Conservation (phyloP, 2,113 vertebrate species). For the Cathartes aura region DNA sequence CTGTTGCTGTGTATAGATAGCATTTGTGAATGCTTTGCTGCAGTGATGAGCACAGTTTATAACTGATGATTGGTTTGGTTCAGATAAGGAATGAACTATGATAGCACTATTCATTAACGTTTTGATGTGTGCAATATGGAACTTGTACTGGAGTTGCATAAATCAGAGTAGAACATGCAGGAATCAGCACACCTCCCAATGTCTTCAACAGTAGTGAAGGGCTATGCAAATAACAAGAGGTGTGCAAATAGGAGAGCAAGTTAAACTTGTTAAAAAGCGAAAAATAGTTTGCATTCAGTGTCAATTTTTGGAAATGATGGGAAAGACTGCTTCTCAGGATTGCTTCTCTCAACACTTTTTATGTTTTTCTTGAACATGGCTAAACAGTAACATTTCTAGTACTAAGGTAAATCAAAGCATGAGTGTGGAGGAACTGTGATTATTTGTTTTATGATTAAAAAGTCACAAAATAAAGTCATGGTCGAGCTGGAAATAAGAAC, state of each 20-base stretch:
- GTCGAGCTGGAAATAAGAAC: background rate
- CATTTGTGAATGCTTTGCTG: background rate
- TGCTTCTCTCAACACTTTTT: background rate
- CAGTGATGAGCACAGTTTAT: background rate
- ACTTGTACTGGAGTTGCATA: background rate
- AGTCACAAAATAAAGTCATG: background rate
- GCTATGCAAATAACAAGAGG: background rate
- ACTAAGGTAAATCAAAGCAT: background rate
- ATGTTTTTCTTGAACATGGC: background rate
- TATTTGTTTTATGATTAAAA: background rate
- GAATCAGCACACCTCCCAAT: background rate
- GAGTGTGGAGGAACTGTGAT: background rate
- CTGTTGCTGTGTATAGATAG: background rate
- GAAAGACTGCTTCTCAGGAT: background rate
- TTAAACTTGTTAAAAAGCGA: background rate
- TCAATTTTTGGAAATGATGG: background rate
- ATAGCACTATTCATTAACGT: background rate
- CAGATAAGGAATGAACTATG: background rate
- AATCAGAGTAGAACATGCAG: background rate
- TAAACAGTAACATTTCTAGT: background rate
- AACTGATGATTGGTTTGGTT: background rate
- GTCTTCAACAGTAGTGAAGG: background rate
- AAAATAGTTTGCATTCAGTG: background rate
- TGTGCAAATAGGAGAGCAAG: background rate
- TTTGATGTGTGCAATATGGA: background rate